Base-by-base conservation (phyloP, 1,140 invertebrate genomes). In the Drosophila navojoa region DNA sequence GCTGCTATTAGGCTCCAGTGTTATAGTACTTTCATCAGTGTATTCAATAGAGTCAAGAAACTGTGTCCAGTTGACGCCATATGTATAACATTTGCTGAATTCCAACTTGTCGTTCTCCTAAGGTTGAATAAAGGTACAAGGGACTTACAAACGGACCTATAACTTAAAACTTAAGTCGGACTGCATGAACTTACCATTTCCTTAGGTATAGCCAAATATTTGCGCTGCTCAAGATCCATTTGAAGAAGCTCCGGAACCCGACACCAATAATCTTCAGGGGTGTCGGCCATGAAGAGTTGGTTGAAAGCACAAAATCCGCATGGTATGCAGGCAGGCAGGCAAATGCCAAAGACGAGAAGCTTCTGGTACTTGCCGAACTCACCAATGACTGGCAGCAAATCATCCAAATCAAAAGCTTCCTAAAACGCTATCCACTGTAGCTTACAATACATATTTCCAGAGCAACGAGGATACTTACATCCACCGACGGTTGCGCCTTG, bases 221-320 rank as follows among this genome's bases (percentile, higher is more conserved):
- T 94, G 55, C 95, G 93, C 67, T 94, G 92, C 50, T 95, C 93
- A 35, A 94, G 71, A 40, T 94, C 93, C 52, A 95, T 81, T 82
- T 94, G 92, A 44, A 93, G 90, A 15, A 97, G 91, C 70, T 95
- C 94, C 0, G 96, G 96, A 4, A 96, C 93, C 52, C 92, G 93
- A 81, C 97, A 97, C 96, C 96, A 97, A 92, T 97, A 96, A 35
- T 95, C 91, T 42, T 92, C 94, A 0, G 96, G 96, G 19, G 94
- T 94, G 76, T 97, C 95, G 0, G 96, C 94, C 96, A 97, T 97
- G 91, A 97, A 97, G 2, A 97, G 94, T 90, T 98, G 97, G 92
- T 97, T 97, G 91, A 97, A 98, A 1, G 96, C 96, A 91, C 97
- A 96, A 91, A 97, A 97, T 1, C 97, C 97, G 85, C 97, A 98